phyloP scores from a whole-genome alignment of 35 echinoderm and acorn worm genomes.

The Apostichopus californicus region DNA sequence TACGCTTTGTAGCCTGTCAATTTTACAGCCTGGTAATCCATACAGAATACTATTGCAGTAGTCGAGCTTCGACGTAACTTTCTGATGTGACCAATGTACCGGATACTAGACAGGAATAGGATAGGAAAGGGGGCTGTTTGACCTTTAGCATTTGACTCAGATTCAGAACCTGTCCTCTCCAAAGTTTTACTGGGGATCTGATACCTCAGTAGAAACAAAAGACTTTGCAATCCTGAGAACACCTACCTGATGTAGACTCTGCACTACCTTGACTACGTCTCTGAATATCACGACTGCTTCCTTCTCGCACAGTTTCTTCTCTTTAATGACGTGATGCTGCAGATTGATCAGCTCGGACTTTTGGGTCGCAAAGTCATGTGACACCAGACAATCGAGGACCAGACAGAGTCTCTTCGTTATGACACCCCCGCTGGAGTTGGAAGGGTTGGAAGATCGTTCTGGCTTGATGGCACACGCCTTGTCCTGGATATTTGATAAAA shows the following conservation, averaged over 20 bases:
- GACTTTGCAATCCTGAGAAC: neutral
- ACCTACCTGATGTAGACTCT: slow-evolving; percentile 86
- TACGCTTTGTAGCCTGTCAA: too few species aligned
- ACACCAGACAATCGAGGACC: slow-evolving; percentile 86
- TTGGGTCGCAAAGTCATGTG: slow-evolving; percentile 86
- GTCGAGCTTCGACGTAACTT: too few species aligned
- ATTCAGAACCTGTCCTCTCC: too few species aligned
- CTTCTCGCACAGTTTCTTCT: slow-evolving; percentile 98
- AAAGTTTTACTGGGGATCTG: too few species aligned
- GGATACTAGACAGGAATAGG: too few species aligned
- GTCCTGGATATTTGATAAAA: slow-evolving; percentile 52
- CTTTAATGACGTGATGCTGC: slow-evolving; percentile 95
- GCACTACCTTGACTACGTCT: slow-evolving; percentile 89
- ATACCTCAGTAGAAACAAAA: neutral
- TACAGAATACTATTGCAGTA: too few species aligned
- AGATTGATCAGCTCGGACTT: slow-evolving; percentile 89
- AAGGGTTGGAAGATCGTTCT: neutral
- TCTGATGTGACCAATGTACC: too few species aligned
- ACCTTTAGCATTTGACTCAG: too few species aligned
- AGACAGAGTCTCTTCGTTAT: slow-evolving; percentile 87
- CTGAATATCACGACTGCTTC: slow-evolving; percentile 93
- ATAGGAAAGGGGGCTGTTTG: too few species aligned
- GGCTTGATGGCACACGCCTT: slow-evolving; percentile 73
- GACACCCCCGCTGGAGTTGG: slow-evolving; percentile 54
- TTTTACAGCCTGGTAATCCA: too few species aligned